These are phyloP conservation scores for Dichetophora obliterata DNA, from an alignment of 2,888 invertebrate genomes.

Conservation along the genomic window DNA sequence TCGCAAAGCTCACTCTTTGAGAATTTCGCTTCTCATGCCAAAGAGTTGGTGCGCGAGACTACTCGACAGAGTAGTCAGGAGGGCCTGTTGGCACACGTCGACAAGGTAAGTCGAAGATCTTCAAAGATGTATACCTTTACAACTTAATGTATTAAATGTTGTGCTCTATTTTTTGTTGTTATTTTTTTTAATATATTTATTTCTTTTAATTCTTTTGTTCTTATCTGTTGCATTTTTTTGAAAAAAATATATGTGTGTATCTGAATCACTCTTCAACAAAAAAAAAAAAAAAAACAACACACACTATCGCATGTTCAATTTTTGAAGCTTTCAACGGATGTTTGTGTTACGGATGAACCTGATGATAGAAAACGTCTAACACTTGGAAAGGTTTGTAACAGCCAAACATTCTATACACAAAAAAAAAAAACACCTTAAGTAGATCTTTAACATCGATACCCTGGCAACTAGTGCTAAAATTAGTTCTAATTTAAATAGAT, in stretches of 20 bases:
- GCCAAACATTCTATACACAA: background rate
- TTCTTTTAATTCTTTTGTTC: slow-evolving; percentile 1
- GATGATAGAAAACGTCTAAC: slow-evolving; percentile 77
- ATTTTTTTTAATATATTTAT: slow-evolving; percentile 38
- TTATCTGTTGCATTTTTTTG: slow-evolving; percentile 7
- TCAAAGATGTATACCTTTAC: background rate
- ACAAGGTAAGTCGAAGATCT: slow-evolving; percentile 84
- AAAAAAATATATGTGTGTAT: background rate
- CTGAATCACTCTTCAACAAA: slow-evolving; percentile 15
- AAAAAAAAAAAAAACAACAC: slow-evolving; percentile 1
- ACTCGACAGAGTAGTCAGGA: slow-evolving; percentile 92
- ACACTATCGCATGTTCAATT: slow-evolving; percentile 25
- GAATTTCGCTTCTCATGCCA: slow-evolving; percentile 89
- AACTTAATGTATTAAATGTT: slow-evolving; percentile 51
- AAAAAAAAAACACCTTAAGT: no score
- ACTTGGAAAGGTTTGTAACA: slow-evolving; percentile 81
- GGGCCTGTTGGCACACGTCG: slow-evolving; percentile 88
- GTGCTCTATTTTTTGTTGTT: slow-evolving; percentile 54
- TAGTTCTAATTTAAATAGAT: no score
- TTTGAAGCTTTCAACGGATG: slow-evolving; percentile 50
- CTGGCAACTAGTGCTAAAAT: no score
- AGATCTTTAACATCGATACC: no score
- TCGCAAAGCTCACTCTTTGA: slow-evolving; percentile 89
- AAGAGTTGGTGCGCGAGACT: slow-evolving; percentile 88
- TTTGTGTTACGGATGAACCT: slow-evolving; percentile 59